Conservation (phyloP, 2,888 invertebrate species). For the Hirtodrosophila alboralis region DNA sequence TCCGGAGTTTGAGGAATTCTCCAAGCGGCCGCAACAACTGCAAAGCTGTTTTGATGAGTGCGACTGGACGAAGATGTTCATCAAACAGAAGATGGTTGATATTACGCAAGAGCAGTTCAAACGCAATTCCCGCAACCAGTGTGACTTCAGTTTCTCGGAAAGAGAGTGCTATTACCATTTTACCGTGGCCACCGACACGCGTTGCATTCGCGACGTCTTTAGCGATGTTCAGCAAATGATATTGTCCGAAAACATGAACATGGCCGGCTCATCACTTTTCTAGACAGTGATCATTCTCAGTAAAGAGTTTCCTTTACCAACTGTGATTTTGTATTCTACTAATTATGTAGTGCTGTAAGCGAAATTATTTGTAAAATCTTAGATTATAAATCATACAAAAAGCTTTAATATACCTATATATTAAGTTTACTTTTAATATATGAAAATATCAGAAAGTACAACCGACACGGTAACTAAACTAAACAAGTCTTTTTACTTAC, state of each 20-base stretch:
- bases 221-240: slow-evolving; percentile 90
- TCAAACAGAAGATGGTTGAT: slow-evolving; percentile 87
- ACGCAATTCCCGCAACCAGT: slow-evolving; percentile 81
- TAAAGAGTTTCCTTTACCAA: slow-evolving; percentile 39
- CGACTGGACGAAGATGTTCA: slow-evolving; percentile 88
- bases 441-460: slow-evolving; percentile 26
- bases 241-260: slow-evolving; percentile 84
- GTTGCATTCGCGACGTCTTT: slow-evolving; percentile 89
- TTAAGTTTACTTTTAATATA: slow-evolving; percentile 16
- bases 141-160: slow-evolving; percentile 82
- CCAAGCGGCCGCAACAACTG: slow-evolving; percentile 84
- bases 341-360: slow-evolving; percentile 23
- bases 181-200: slow-evolving; percentile 90
- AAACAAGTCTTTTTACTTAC: not conserved
- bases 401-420: slow-evolving; percentile 21
- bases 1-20: slow-evolving; percentile 87
- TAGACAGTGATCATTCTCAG: slow-evolving; percentile 36
- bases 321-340: slow-evolving; percentile 49
- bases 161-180: slow-evolving; percentile 90
- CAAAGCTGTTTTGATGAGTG: slow-evolving; percentile 87
- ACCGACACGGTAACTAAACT: slow-evolving; percentile 18
- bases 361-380: slow-evolving; percentile 24
- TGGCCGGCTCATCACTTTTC: slow-evolving; percentile 84
- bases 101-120: slow-evolving; percentile 85
- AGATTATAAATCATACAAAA: slow-evolving; percentile 3